Evolutionary conservation across 1,140 invertebrate species (phyloP).

Genomic region (Zaprionus tsacasi): DNA sequence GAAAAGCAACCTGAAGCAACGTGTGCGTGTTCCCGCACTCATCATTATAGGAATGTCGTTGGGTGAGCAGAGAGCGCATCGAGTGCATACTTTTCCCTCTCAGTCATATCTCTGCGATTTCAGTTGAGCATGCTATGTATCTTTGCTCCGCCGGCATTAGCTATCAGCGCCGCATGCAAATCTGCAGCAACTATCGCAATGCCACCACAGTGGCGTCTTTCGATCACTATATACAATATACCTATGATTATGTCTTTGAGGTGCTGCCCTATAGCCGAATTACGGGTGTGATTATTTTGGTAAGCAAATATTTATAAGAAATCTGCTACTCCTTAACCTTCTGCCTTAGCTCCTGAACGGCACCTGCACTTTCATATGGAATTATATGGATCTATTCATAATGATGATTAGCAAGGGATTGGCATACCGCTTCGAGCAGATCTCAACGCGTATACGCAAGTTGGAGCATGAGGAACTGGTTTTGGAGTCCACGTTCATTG

Average conservation of each 20-base stretch:
- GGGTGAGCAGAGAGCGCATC: constrained; percentile 13
- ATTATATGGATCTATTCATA: constrained; percentile 88
- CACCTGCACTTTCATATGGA: constrained; percentile 87
- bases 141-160: constrained; percentile 48
- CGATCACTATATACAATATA: constrained; percentile 49
- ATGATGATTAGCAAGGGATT: constrained; percentile 87
- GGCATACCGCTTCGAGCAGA: constrained; percentile 86
- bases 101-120: background rate
- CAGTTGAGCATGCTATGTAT: constrained; percentile 70
- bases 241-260: constrained; percentile 72
- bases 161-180: constrained; percentile 35
- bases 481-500: constrained; percentile 86
- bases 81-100: too few species aligned
- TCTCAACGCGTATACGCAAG: constrained; percentile 84
- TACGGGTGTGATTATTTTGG: constrained; percentile 50
- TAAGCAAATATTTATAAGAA: constrained; percentile 19
- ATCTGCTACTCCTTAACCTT: background rate
- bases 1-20: constrained; percentile 41
- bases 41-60: constrained; percentile 62
- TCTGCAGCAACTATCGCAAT: constrained; percentile 47
- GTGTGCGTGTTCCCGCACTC: constrained; percentile 63
- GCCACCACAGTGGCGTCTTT: constrained; percentile 41
- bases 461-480: constrained; percentile 84
- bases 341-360: constrained; percentile 58
- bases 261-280: constrained; percentile 55